Percentiles rank a stretch among this genome's conserved stretches.
phyloP scores from a whole-genome alignment of 2,888 invertebrate genomes.

The Apoderus coryli region DNA sequence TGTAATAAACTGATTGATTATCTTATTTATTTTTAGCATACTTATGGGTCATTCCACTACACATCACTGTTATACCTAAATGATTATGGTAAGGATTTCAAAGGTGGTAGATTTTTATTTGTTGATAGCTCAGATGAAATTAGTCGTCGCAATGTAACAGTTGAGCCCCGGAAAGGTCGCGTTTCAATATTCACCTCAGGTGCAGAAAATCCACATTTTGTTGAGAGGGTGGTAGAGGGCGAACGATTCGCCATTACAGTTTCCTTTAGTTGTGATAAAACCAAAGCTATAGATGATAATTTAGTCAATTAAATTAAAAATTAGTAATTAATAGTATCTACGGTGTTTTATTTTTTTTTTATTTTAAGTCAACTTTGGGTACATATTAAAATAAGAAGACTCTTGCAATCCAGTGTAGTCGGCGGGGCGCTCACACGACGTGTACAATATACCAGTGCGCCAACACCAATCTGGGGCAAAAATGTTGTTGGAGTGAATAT shows the following conservation, averaged over 20 bases:
- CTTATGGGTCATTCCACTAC: conserved; percentile 76
- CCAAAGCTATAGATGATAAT: conserved; percentile 51
- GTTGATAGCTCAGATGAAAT: conserved; percentile 43
- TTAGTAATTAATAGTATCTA: too few species aligned
- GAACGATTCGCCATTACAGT: conserved; percentile 69
- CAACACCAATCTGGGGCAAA: too few species aligned
- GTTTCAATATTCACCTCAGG: conserved; percentile 80
- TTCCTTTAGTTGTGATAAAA: conserved; percentile 60
- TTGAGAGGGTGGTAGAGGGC: conserved; percentile 65
- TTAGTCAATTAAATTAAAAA: too few species aligned
- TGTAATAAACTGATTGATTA: too few species aligned
- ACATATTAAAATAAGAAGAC: too few species aligned
- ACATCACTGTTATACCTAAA: conserved; percentile 70
- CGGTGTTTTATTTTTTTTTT: too few species aligned
- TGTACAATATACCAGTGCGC: too few species aligned
- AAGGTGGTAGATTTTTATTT: conserved; percentile 73
- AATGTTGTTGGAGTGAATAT: too few species aligned
- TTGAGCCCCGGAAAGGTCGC: conserved; percentile 66
- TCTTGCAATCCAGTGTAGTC: too few species aligned
- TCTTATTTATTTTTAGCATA: conserved; percentile 42
- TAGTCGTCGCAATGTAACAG: conserved; percentile 46
- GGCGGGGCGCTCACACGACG: too few species aligned
- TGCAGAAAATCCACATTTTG: conserved; percentile 68
- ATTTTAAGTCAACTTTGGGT: too few species aligned
- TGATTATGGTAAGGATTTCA: conserved; percentile 60